Conservation (phyloP, 2,888 invertebrate species). For the Steinernema scapterisci region DNA sequence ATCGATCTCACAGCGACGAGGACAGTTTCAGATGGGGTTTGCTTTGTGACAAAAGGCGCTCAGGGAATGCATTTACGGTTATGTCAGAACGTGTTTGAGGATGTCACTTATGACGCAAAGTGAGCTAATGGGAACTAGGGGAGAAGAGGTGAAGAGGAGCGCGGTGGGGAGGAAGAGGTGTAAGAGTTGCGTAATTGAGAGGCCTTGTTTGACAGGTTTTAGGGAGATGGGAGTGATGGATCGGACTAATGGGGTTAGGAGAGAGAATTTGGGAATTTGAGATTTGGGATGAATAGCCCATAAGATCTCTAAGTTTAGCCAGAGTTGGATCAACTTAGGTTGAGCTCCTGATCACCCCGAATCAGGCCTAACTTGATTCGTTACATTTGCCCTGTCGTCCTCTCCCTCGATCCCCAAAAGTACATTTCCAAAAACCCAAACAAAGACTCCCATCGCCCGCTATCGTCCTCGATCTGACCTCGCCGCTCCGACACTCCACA, state of each 20-base stretch:
- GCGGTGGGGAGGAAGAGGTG: background rate
- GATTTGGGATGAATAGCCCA: too few species aligned
- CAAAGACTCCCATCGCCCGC: background rate
- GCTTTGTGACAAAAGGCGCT: background rate
- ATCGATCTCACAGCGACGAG: background rate
- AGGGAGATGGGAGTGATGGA: background rate
- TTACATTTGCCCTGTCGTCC: too few species aligned
- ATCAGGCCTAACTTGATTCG: too few species aligned
- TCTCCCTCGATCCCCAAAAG: slow-evolving; percentile 1
- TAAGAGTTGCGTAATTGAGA: background rate
- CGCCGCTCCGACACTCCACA: too few species aligned
- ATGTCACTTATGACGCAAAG: slow-evolving; percentile 17
- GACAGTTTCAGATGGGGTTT: slow-evolving; percentile 1
- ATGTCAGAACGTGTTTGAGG: background rate
- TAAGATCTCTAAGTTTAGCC: too few species aligned
- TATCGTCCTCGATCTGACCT: slow-evolving; percentile 25
- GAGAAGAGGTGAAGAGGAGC: background rate
- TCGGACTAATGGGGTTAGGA: too few species aligned
- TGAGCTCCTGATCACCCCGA: too few species aligned
- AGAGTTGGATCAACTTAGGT: too few species aligned
- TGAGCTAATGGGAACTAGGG: background rate
- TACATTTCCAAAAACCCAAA: slow-evolving; percentile 15
- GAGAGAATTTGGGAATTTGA: too few species aligned
- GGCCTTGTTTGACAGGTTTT: background rate
- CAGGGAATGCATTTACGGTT: background rate